These are phyloP conservation scores for Chironex yamaguchii DNA, from an alignment of 30 jellyfish, hydroid and myxozoan genomes.

Conservation along the genomic window DNA sequence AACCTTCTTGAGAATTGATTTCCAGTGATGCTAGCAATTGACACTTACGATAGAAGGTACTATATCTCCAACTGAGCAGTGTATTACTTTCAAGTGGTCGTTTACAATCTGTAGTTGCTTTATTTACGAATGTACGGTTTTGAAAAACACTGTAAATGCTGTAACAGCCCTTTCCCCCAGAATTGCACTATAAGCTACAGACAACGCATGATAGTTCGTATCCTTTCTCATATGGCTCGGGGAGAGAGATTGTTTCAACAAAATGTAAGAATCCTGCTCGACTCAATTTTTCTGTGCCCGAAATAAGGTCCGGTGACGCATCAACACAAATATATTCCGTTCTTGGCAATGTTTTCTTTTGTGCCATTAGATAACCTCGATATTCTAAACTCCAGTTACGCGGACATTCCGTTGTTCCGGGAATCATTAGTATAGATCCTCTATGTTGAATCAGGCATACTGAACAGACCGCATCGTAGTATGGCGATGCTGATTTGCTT, in stretches of 20 bases:
- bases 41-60: too few relatives aligned
- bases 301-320: slow-evolving; percentile 66
- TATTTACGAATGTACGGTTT: too few relatives aligned
- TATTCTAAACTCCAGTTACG: slow-evolving; percentile 85
- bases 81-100: too few relatives aligned
- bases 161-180: too few relatives aligned
- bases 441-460: slow-evolving; percentile 83
- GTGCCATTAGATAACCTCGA: slow-evolving; percentile 97
- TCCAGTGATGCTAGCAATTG: too few relatives aligned
- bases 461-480: slow-evolving; percentile 80
- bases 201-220: slow-evolving; percentile 90
- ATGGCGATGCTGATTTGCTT: neutral
- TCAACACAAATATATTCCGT: slow-evolving; percentile 99
- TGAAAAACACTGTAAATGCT: too few relatives aligned
- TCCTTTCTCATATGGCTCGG: slow-evolving; percentile 56
- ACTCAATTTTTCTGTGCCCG: slow-evolving; percentile 39
- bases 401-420: slow-evolving; percentile 89
- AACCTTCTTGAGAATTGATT: too few relatives aligned
- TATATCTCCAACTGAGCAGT: too few relatives aligned
- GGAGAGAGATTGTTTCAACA: slow-evolving; percentile 90
- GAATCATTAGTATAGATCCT: slow-evolving; percentile 82
- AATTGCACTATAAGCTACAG: too few relatives aligned
- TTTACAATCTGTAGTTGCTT: too few relatives aligned
- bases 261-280: slow-evolving; percentile 82
- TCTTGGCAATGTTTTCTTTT: slow-evolving; percentile 62